Conservation (phyloP, 2,888 invertebrate genomes). For the Drosophila nr. fundita region DNA sequence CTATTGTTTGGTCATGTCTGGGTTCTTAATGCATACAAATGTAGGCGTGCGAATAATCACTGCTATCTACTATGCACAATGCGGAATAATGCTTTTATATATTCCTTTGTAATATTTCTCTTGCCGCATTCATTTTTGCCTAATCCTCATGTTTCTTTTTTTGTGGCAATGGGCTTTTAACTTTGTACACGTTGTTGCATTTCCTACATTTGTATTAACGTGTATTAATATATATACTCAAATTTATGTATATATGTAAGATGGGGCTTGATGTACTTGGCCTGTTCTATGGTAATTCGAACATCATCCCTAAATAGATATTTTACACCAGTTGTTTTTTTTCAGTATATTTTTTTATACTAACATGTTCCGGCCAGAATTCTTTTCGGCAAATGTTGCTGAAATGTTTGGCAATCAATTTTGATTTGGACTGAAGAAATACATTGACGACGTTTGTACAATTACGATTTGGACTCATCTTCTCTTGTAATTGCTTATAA, state of each 20-base stretch:
- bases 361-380: no score
- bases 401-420: no score
- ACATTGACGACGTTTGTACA: neutral
- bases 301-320: neutral
- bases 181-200: no score
- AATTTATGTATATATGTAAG: neutral
- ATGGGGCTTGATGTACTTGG: neutral
- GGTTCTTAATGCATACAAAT: constrained; percentile 51
- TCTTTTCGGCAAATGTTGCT: no score
- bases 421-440: no score
- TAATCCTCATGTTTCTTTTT: neutral
- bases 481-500: neutral
- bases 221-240: neutral
- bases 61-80: constrained; percentile 26
- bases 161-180: neutral
- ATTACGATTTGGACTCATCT: neutral
- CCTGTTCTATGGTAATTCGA: neutral
- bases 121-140: constrained; percentile 4
- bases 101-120: constrained; percentile 49
- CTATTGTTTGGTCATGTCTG: constrained; percentile 25
- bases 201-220: neutral
- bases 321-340: neutral
- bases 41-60: constrained; percentile 35
- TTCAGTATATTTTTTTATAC: no score
- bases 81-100: constrained; percentile 57